phyloP scores from a whole-genome alignment of 2,888 invertebrate species.

The Leptopilina syphax region DNA sequence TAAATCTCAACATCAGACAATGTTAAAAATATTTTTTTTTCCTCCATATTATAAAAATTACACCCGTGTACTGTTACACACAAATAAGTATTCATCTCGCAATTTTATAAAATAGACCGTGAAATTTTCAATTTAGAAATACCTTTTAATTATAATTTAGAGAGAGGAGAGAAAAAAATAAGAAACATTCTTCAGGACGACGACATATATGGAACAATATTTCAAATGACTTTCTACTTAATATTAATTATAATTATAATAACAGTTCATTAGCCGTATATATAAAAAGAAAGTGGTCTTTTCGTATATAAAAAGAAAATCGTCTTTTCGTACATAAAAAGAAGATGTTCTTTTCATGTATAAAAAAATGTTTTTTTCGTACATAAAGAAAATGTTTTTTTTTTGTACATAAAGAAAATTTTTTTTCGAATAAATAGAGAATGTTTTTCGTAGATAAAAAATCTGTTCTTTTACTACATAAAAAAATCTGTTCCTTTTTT shows the following conservation, averaged over 20 bases:
- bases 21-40: background rate
- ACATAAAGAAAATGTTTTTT: no score
- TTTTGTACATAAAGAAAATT: background rate
- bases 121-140: slow-evolving; percentile 1
- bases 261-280: background rate
- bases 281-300: background rate
- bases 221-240: slow-evolving; percentile 2
- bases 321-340: no score
- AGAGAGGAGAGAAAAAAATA: background rate
- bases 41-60: background rate
- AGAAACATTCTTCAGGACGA: background rate
- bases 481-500: no score
- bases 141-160: background rate
- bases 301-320: background rate
- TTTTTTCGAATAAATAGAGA: background rate
- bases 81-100: background rate
- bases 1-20: background rate
- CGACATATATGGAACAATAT: slow-evolving; percentile 14
- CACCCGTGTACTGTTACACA: background rate
- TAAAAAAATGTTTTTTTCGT: no score
- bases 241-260: slow-evolving; percentile 3
- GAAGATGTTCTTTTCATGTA: no score
- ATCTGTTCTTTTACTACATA: no score
- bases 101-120: slow-evolving; percentile 17
- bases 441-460: no score